These are phyloP conservation scores for Pinctada fucata DNA, from an alignment of 2,888 invertebrate species.

Conservation along the genomic window DNA sequence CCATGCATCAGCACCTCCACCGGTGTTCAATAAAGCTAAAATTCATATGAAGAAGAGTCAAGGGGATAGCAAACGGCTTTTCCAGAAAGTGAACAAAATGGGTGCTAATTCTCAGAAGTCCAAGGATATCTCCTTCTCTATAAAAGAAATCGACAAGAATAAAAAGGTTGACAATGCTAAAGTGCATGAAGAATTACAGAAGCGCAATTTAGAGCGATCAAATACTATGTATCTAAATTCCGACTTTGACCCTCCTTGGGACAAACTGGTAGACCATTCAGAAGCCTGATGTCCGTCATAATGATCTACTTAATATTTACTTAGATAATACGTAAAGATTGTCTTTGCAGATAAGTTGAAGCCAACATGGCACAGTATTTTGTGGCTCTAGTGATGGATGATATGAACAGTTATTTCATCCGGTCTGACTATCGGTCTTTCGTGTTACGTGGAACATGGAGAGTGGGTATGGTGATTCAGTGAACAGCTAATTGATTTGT, in stretches of 20 bases:
- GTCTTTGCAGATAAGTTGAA: too few relatives aligned
- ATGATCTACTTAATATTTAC: too few relatives aligned
- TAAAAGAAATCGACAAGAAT: not conserved
- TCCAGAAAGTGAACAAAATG: not conserved
- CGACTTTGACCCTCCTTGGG: not conserved
- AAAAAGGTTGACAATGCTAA: not conserved
- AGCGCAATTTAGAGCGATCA: not conserved
- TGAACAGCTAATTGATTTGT: too few relatives aligned
- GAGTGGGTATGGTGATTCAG: too few relatives aligned
- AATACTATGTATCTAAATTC: not conserved
- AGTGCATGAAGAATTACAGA: not conserved
- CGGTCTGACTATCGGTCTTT: too few relatives aligned
- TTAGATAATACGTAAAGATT: too few relatives aligned
- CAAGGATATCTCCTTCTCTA: not conserved
- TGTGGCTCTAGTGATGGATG: too few relatives aligned
- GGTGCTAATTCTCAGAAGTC: too few relatives aligned
- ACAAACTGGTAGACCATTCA: not conserved
- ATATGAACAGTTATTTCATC: too few relatives aligned
- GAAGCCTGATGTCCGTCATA: not conserved
- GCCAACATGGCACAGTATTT: too few relatives aligned
- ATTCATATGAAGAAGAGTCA: not conserved
- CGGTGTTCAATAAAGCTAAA: not conserved
- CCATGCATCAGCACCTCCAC: not conserved
- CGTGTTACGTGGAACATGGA: too few relatives aligned
- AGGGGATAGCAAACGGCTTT: not conserved